Percentiles rank a stretch among this genome's conserved stretches.
Evolutionary conservation across 2,113 vertebrate genomes (phyloP).

Genomic region (Passer montanus): DNA sequence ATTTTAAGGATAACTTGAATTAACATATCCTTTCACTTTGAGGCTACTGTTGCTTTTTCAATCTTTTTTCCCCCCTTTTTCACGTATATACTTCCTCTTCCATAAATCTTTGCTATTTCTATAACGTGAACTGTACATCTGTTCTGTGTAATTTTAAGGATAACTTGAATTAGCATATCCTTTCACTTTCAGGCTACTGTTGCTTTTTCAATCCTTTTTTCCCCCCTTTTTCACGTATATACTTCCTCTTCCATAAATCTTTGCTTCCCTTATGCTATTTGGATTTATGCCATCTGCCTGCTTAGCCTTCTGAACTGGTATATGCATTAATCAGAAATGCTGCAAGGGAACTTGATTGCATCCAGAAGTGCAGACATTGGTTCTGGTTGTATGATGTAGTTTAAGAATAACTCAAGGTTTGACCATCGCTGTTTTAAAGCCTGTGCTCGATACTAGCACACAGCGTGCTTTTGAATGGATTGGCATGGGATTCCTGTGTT

Average conservation of each 20-base stretch:
- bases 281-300: not conserved
- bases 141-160: not conserved
- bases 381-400: not conserved
- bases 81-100: too few species aligned
- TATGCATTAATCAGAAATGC: not conserved
- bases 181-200: not conserved
- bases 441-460: fast-evolving
- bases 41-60: not conserved
- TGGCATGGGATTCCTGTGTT: not conserved
- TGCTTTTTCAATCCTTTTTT: not conserved
- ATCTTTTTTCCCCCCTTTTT: not conserved
- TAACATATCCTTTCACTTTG: not conserved
- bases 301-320: not conserved
- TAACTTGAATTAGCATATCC: not conserved
- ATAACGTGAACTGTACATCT: not conserved
- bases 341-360: not conserved
- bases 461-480: fast-evolving
- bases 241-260: not conserved
- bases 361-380: not conserved
- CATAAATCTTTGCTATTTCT: too few species aligned
- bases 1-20: not conserved
- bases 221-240: too few species aligned
- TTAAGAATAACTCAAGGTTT: not conserved
- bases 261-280: not conserved
- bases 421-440: not conserved